A percentile compares a stretch with the other conserved stretches of the same genome.
These are phyloP conservation scores for Centropristis striata DNA, from an alignment of 2,113 vertebrate genomes.

Conservation along the genomic window DNA sequence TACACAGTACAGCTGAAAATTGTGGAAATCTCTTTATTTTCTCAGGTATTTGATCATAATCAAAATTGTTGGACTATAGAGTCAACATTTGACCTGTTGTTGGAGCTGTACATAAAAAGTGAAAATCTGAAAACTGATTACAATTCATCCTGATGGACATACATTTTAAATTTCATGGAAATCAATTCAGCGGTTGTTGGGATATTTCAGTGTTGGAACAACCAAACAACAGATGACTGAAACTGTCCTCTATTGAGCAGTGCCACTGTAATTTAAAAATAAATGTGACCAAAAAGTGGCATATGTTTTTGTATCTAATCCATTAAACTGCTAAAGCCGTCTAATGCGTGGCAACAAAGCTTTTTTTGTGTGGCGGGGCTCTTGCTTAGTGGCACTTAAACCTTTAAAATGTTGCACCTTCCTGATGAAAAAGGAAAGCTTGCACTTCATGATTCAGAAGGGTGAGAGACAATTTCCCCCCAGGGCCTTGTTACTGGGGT, in stretches of 20 bases:
- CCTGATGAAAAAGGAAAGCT: constrained; percentile 33
- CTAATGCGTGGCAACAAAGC: not conserved
- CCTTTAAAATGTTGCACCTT: constrained; percentile 3
- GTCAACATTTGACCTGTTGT: not conserved
- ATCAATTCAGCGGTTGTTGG: not conserved
- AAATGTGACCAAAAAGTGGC: not conserved
- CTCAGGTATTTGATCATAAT: not conserved
- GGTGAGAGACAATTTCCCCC: not conserved
- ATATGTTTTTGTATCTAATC: not conserved
- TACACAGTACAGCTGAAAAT: too few relatives aligned
- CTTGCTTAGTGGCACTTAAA: constrained; percentile 11
- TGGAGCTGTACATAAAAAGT: not conserved
- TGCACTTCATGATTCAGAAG: constrained; percentile 3
- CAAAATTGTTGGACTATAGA: not conserved
- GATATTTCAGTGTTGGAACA: not conserved
- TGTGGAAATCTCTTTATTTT: not conserved
- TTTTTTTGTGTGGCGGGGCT: not conserved
- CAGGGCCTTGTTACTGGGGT: constrained; percentile 6
- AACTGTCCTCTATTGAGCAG: not conserved
- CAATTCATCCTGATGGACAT: not conserved
- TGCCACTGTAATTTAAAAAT: too few relatives aligned
- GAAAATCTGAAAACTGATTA: too few relatives aligned
- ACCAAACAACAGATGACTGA: not conserved
- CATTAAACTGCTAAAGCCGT: not conserved
- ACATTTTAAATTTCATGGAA: not conserved